Conservation (phyloP, 2,888 invertebrate species). For the Rhagium mordax region DNA sequence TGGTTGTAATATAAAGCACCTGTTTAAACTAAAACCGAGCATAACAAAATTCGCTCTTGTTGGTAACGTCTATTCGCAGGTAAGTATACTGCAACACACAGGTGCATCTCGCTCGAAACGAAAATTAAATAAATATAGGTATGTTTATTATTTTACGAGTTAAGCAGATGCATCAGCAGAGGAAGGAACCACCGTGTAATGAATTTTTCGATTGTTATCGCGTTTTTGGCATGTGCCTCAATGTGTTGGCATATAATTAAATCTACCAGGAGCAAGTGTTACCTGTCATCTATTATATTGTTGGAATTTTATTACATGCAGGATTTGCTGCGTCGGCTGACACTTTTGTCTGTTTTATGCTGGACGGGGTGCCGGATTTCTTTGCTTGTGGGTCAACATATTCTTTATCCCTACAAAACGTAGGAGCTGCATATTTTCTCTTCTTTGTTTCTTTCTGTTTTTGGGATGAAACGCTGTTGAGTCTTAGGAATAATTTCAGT, state of each 20-base stretch:
- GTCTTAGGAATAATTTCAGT: too few relatives aligned
- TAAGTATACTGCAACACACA: constrained; percentile 30
- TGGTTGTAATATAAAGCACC: constrained; percentile 23
- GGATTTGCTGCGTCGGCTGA: too few relatives aligned
- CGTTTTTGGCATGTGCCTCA: constrained; percentile 17
- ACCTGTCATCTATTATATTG: not conserved
- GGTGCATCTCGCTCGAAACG: constrained; percentile 38
- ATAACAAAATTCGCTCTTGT: not conserved
- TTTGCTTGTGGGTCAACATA: too few relatives aligned
- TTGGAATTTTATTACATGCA: not conserved
- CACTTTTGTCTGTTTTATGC: too few relatives aligned
- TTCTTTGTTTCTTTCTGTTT: too few relatives aligned
- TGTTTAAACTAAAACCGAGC: constrained; percentile 26
- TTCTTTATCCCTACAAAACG: too few relatives aligned
- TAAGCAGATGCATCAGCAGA: constrained; percentile 23
- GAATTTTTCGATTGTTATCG: constrained; percentile 33
- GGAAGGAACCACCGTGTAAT: constrained; percentile 30
- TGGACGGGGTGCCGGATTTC: too few relatives aligned
- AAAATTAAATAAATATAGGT: constrained; percentile 34
- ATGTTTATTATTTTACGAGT: constrained; percentile 31
- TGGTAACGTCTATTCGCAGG: constrained; percentile 17
- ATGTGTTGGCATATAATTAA: constrained; percentile 1
- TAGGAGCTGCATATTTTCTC: too few relatives aligned
- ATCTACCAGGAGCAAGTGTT: not conserved
- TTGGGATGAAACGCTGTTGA: too few relatives aligned